Evolutionary conservation across 2,888 invertebrate species (phyloP).

Genomic region (Sphinx pinastri): DNA sequence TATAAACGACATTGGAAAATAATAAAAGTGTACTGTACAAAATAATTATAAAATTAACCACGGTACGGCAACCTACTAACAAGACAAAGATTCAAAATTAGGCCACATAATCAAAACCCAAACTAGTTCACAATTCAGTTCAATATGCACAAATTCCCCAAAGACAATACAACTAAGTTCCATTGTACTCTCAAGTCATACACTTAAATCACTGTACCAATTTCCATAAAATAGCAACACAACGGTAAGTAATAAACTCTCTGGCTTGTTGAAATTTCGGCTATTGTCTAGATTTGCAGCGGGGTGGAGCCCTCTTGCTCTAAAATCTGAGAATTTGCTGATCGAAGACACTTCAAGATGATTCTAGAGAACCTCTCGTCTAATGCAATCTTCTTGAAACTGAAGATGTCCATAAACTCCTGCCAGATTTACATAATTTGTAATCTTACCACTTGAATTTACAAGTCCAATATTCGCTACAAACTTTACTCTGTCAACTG

Average conservation of each 20-base stretch:
- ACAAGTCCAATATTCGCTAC: neutral
- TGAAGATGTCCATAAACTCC: slow-evolving; percentile 1
- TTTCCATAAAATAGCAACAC: slow-evolving; percentile 23
- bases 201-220: slow-evolving; percentile 19
- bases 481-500: neutral
- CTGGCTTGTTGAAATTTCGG: slow-evolving; percentile 10
- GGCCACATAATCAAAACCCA: neutral
- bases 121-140: neutral
- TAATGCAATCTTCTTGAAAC: slow-evolving; percentile 15
- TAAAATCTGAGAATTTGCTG: slow-evolving; percentile 10
- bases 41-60: neutral
- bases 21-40: neutral
- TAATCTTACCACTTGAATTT: slow-evolving; percentile 9
- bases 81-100: no score
- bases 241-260: slow-evolving; percentile 19
- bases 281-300: slow-evolving; percentile 19
- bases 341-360: neutral
- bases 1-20: neutral
- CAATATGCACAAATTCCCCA: neutral
- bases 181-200: slow-evolving; percentile 6
- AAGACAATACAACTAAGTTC: neutral
- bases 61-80: no score
- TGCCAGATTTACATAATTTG: slow-evolving; percentile 14
- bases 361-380: slow-evolving; percentile 1
- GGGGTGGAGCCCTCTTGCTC: neutral